phyloP scores from a whole-genome alignment of 2,113 vertebrate genomes.

The Etheostoma spectabile region DNA sequence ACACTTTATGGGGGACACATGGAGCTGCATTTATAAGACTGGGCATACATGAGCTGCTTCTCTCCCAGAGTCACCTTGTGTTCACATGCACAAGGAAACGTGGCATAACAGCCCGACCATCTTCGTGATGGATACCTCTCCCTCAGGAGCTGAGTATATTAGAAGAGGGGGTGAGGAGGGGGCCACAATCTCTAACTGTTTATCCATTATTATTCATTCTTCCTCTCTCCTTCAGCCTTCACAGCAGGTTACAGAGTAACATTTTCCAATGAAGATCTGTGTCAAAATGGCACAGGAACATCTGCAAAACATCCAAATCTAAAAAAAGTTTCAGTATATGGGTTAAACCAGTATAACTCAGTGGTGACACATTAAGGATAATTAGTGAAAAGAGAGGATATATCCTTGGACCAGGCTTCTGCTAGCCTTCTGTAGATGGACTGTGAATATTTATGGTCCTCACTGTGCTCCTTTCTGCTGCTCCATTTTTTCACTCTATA shows the following conservation, averaged over 20 bases:
- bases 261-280: conserved; percentile 38
- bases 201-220: conserved; percentile 31
- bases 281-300: conserved; percentile 11
- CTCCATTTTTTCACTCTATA: conserved; percentile 82
- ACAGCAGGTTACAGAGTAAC: not conserved
- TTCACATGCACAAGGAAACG: conserved; percentile 61
- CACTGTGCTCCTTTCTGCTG: conserved; percentile 72
- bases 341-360: not conserved
- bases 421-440: conserved; percentile 58
- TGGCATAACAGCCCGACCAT: conserved; percentile 58
- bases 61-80: conserved; percentile 75
- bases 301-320: conserved; percentile 14
- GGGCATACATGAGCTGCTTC: conserved; percentile 46
- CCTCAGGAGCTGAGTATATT: conserved; percentile 74
- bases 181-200: conserved; percentile 34
- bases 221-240: conserved; percentile 18
- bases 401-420: conserved; percentile 54
- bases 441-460: conserved; percentile 80
- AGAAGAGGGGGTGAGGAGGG: conserved; percentile 29
- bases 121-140: conserved; percentile 72
- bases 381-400: conserved; percentile 42
- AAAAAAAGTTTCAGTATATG: not conserved
- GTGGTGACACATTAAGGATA: conserved; percentile 30
- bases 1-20: conserved; percentile 78
- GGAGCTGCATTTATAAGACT: conserved; percentile 76